Evolutionary conservation across 2,888 invertebrate species (phyloP), one percentile per base, ranked within the genome.

Genomic region (Xanthia togata): DNA sequence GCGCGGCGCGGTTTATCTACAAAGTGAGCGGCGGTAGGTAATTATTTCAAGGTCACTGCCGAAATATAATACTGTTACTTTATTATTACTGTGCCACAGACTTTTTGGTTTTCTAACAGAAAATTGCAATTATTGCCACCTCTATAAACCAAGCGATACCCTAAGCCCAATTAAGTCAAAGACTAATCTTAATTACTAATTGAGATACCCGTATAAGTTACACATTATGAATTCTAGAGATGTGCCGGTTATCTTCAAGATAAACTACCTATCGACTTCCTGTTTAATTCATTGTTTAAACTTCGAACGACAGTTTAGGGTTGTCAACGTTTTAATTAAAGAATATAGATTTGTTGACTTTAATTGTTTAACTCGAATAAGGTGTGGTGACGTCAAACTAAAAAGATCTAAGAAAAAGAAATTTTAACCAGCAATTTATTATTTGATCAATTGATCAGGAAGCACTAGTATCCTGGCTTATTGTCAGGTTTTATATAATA

Each of bases 201-300:
- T 76, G 70, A 87, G 87, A 85, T 84, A 88, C 83, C 87, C 88
- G 77, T 87, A 84, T 89, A 85, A 76, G 81, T 82, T 78, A 78
- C 85, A 78, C 84, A 89, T 90, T 91, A 83, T 74, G 81, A 88
- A 92, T 92, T 91, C 92, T 86, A 83, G 84, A 87, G 84, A 87
- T 88, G 89, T 89, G 78, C 73, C 83, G 82, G 76, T 90, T 92
- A 92, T 92, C 92, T 88, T 80, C 53, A 75, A 82, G 85, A 87
- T 87, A 88, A 86, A 86, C 82, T 82, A n/a, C n/a, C n/a, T n/a
- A 82, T 82, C 83, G 82, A 82, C 83, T 91, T 90, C 89, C 88
- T 81, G 87, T 86, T 83, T 87, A 89, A 81, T 86, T 87, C 88
- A 88, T 86, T 87, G 89, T 90, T 89, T 88, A 87, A 90, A 88